Conservation (phyloP, 2,888 invertebrate genomes). For the Pseudoips prasinana region DNA sequence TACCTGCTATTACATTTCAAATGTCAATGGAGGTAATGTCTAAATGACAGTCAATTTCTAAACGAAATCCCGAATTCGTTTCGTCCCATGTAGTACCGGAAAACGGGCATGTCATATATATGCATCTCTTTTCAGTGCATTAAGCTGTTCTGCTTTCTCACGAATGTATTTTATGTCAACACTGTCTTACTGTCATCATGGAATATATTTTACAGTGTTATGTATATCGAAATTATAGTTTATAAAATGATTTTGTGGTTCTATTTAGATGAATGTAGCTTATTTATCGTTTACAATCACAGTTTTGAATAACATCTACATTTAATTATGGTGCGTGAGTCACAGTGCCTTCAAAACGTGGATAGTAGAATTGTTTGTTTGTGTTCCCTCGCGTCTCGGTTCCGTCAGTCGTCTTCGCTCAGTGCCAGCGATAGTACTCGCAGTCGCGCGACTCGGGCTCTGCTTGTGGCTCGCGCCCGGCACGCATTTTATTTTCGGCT, state of each 20-base stretch:
- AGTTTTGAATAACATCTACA: constrained; percentile 2
- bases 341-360: constrained; percentile 7
- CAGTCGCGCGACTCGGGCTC: constrained; percentile 33
- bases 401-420: constrained; percentile 31
- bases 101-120: too few relatives aligned
- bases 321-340: constrained; percentile 11
- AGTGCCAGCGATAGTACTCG: constrained; percentile 22
- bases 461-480: constrained; percentile 19
- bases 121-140: background rate
- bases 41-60: constrained; percentile 12
- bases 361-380: constrained; percentile 29
- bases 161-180: constrained; percentile 5
- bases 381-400: constrained; percentile 34
- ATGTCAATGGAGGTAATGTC: constrained; percentile 8
- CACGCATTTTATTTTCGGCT: constrained; percentile 52
- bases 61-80: constrained; percentile 14
- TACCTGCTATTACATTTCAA: too few relatives aligned
- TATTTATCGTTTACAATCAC: background rate
- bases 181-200: background rate
- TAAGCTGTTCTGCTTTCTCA: constrained; percentile 6
- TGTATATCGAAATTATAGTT: constrained; percentile 16
- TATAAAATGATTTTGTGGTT: constrained; percentile 3
- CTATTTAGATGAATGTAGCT: background rate
- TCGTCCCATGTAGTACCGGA: too few relatives aligned
- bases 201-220: constrained; percentile 7